Evolutionary conservation across 1,140 invertebrate genomes (phyloP), one percentile per base, ranked within the genome.

Genomic region (Pseudomyrmex flavicornis): DNA sequence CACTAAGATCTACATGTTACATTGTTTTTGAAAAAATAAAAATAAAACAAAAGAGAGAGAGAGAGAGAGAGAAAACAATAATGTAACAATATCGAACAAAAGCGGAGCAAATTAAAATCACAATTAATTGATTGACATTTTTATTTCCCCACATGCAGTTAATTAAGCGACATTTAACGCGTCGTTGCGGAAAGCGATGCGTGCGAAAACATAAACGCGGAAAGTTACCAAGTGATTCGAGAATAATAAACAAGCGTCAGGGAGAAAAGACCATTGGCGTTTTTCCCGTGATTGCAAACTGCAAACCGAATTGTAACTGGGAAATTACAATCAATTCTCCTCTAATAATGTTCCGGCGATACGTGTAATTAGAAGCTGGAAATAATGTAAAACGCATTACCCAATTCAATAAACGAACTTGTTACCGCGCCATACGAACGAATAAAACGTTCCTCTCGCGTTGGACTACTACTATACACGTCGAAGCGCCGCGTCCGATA

Each of bases 351-450:
- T 52, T 44, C 66, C 44, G 20, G 35, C 48, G 66, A 80, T 80
- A 79, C 52, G 56, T 69, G 76, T 70, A 80, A 80, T 80, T 72
- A 72, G 76, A 80, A 70, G 12, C 66, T 61, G 76, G 66, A 80
- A 80, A 80, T 80, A 80, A 72, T 70, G 76, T 70, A 80, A 80
- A 70, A 80, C 44, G 22, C 56, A 80, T 80, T 72, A 72, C 44
- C 35, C 66, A 72, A 80, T 80, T 80, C 76, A 50, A 80, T 72
- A 80, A 80, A 80, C 66, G 76, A 80, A 59, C 66, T 70, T 80
- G 76, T 72, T 72, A 72, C 22, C 56, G 56, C 15, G 54, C 58
- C 46, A 20, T 17, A 26, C 13, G 69, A 65, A 66, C 65, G 65
- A 58, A 79, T 35, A 35, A 61, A 72, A 80, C 66, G 8, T 15